Percentiles rank a stretch among this genome's conserved stretches.
Conservation (phyloP, 1,140 invertebrate species). For the Eriosoma lanigerum region DNA sequence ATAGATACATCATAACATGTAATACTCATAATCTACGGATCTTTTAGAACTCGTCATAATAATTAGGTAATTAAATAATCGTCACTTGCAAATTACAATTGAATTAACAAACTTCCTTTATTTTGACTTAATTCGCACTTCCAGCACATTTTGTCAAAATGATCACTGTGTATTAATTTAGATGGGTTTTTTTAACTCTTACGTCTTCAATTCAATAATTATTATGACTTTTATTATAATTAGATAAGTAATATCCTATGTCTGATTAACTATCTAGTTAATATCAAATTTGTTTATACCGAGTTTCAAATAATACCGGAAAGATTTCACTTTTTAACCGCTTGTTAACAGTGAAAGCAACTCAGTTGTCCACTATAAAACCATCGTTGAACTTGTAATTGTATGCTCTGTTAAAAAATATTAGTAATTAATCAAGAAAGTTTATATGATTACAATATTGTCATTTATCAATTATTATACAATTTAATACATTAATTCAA, state of each 20-base stretch:
- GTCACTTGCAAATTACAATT: neutral
- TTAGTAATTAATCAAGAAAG: slow-evolving; percentile 11
- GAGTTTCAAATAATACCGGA: neutral
- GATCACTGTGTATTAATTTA: too few relatives aligned
- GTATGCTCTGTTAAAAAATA: neutral
- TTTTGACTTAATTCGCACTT: slow-evolving; percentile 14
- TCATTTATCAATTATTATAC: too few relatives aligned
- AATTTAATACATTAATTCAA: too few relatives aligned
- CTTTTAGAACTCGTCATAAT: neutral
- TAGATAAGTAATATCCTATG: neutral
- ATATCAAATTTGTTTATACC: neutral
- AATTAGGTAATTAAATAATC: neutral
- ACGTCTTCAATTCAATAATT: too few relatives aligned
- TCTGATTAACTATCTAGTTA: neutral
- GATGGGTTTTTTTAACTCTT: too few relatives aligned
- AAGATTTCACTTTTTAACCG: slow-evolving; percentile 36
- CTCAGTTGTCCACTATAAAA: neutral
- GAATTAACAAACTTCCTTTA: slow-evolving; percentile 15
- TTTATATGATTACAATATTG: neutral
- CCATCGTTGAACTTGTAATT: neutral
- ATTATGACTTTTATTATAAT: too few relatives aligned
- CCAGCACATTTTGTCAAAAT: neutral
- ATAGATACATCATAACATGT: too few relatives aligned
- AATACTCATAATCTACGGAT: neutral
- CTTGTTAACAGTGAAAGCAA: slow-evolving; percentile 11